These are phyloP conservation scores for Hydrolagus affinis DNA, from an alignment of 2,113 vertebrate species.

Conservation along the genomic window DNA sequence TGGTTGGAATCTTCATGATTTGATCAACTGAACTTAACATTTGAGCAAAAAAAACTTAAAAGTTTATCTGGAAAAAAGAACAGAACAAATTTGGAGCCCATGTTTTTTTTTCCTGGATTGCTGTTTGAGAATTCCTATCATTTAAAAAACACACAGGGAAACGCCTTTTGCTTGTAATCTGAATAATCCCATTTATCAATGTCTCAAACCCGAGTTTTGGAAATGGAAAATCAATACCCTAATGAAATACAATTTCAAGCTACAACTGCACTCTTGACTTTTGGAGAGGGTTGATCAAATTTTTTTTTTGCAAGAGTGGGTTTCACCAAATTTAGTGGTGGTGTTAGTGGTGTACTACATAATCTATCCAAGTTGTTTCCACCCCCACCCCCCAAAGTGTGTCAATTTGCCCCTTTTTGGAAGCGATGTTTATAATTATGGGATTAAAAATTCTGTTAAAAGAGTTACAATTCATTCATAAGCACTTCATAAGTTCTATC, in stretches of 20 bases:
- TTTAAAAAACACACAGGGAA: neutral
- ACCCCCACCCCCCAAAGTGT: neutral
- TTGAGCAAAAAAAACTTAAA: neutral
- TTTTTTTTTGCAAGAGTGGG: neutral
- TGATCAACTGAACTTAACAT: neutral
- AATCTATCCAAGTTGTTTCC: no score
- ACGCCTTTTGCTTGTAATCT: neutral
- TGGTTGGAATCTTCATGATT: neutral
- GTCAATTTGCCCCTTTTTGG: neutral
- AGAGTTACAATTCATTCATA: neutral
- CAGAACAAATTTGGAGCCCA: neutral
- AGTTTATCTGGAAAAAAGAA: neutral
- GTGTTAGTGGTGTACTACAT: no score
- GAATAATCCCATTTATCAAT: neutral
- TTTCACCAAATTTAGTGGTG: neutral
- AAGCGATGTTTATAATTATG: neutral
- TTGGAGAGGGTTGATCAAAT: neutral
- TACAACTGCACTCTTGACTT: neutral
- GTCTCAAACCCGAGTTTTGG: neutral
- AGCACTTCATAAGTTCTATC: neutral
- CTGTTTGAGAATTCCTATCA: neutral
- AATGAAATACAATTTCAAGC: conserved; percentile 14
- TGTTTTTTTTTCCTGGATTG: neutral
- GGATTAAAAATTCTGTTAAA: conserved; percentile 1
- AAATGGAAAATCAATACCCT: neutral